A percentile compares a stretch with the other conserved stretches of the same genome.
Evolutionary conservation across 2,113 vertebrate genomes (phyloP).

Genomic region (Rostratula benghalensis): DNA sequence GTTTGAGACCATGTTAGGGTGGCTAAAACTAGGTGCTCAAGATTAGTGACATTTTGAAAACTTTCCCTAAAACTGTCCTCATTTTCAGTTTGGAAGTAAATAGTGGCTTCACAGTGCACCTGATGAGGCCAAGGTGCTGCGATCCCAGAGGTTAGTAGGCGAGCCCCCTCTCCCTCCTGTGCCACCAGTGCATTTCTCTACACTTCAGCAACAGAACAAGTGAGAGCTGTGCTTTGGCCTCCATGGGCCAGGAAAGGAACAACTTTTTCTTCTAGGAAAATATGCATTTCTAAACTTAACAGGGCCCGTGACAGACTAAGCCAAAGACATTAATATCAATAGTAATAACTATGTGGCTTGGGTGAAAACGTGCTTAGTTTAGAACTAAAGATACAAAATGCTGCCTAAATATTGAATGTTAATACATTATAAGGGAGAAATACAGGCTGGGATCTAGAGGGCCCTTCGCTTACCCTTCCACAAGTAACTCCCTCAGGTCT

Average conservation of each 20-base stretch:
- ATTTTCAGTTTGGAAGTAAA: background rate
- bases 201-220: accelerated
- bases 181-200: background rate
- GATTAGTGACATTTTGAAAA: background rate
- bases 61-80: background rate
- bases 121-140: background rate
- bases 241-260: background rate
- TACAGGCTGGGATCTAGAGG: background rate
- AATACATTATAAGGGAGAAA: background rate
- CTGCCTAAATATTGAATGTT: background rate
- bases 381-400: background rate
- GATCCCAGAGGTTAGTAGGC: too few relatives aligned
- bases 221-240: background rate
- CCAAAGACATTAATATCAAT: background rate
- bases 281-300: background rate
- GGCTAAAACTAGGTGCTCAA: background rate
- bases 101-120: background rate
- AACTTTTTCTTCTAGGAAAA: background rate
- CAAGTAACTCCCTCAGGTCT: background rate
- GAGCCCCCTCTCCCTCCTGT: background rate
- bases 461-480: background rate
- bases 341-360: background rate
- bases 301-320: background rate
- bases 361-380: background rate
- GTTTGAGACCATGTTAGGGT: background rate